phyloP scores from a whole-genome alignment of 2,888 invertebrate species.

The Bruchidius siliquastri region DNA sequence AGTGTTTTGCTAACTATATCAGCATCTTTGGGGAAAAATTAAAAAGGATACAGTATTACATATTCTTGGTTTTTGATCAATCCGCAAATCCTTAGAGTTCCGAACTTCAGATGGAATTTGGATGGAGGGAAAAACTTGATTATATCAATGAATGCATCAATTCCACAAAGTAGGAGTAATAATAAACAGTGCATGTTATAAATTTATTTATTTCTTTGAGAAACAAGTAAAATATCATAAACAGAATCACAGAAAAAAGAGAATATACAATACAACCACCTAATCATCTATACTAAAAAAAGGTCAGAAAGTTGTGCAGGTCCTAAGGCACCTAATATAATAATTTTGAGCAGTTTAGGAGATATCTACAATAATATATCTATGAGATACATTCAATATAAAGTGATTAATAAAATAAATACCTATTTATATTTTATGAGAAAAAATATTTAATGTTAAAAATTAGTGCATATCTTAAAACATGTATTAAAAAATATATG shows the following conservation, averaged over 20 bases:
- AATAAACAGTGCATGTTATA: neutral
- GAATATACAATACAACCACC: neutral
- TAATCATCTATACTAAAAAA: neutral
- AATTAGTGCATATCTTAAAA: neutral
- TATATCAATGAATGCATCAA: no score
- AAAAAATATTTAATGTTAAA: neutral
- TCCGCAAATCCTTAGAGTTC: no score
- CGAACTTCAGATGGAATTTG: no score
- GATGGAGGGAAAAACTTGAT: no score
- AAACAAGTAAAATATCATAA: neutral
- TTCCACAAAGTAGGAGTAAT: neutral
- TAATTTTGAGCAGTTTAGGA: neutral
- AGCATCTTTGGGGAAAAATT: no score
- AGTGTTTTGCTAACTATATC: no score
- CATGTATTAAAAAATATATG: neutral
- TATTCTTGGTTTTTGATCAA: no score
- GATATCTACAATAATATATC: neutral
- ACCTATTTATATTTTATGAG: neutral
- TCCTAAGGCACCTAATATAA: neutral
- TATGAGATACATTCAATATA: neutral
- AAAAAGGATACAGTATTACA: no score
- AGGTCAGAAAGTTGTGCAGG: neutral
- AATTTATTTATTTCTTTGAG: neutral
- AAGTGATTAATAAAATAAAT: neutral
- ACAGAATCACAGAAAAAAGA: neutral